Evolutionary conservation across 2,113 vertebrate species (phyloP).

Genomic region (Chiloscyllium plagiosum): DNA sequence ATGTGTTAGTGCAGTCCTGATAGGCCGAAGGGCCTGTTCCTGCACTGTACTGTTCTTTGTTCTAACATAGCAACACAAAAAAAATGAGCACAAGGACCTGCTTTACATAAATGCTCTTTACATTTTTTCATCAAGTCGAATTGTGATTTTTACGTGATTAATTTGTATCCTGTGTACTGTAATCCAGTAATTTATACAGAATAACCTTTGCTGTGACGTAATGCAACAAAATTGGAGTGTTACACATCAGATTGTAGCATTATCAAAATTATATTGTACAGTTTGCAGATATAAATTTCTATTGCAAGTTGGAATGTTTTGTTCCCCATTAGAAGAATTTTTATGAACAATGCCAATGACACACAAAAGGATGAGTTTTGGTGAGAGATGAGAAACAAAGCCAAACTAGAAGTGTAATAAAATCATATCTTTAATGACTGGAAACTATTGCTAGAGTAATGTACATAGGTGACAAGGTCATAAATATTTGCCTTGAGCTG

Average conservation of each 20-base stretch:
- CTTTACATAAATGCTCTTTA: not conserved
- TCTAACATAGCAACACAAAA: too few relatives aligned
- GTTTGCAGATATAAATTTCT: not conserved
- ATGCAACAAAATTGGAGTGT: not conserved
- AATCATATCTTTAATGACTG: not conserved
- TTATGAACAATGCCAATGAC: too few relatives aligned
- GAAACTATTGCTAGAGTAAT: not conserved
- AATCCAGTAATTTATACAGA: not conserved
- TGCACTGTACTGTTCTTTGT: too few relatives aligned
- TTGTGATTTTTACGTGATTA: not conserved
- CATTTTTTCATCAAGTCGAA: not conserved
- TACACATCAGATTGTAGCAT: not conserved
- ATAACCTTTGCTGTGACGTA: not conserved
- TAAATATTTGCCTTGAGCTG: not conserved
- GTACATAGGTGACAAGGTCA: not conserved
- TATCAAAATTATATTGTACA: not conserved
- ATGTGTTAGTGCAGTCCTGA: too few relatives aligned
- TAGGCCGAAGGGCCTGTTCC: too few relatives aligned
- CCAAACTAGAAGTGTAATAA: not conserved
- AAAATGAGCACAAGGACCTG: not conserved
- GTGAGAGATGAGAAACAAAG: not conserved
- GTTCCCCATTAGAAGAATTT: not conserved
- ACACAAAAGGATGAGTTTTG: not conserved
- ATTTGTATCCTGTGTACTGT: not conserved
- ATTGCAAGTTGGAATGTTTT: not conserved